Evolutionary conservation across 2,888 invertebrate genomes (phyloP), one percentile per base, ranked within the genome.

Genomic region (Eucriotettix oculatus): DNA sequence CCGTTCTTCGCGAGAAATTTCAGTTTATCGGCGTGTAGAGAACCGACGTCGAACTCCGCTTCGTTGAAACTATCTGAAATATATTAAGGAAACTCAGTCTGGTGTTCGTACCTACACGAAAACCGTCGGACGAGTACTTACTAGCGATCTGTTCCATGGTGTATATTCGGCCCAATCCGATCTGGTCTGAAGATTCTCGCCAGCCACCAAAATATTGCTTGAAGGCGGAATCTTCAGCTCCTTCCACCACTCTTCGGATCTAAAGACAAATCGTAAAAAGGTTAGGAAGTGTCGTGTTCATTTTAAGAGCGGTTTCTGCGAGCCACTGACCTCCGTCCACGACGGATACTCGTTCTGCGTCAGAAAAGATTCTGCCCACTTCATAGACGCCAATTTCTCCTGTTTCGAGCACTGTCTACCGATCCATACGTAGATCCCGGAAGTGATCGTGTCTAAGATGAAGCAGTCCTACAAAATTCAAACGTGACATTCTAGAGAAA

Each of bases 121-220:
- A n/a, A n/a, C n/a, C n/a, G n/a, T n/a, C n/a, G n/a, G n/a, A n/a
- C n/a, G n/a, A n/a, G n/a, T n/a, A n/a, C n/a, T n/a, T 60, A 69
- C 71, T 69, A 54, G 70, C 69, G 59, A 72, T 69, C 52, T 70
- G 68, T 57, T 69, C 70, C 48, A 67, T 56, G 7, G 69, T 68
- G 64, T 69, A 71, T 16, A 69, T 66, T 58, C 70, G 66, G 42
- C 72, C 72, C 42, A 72, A 64, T 10, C 71, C 71, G 52, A 68
- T 65, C 29, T 68, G 67, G 58, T 84, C 84, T 65, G 83, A 83
- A 10, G 69, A 69, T 65, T 85, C 85, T 54, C 82, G 79, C 92
- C 92, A 92, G 0, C 84, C 82, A 3, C 79, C 72, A 75, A 93
- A 94, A 76, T 90, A 93, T 68, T 94, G 92, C 66, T 90, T 90